Base-by-base conservation (phyloP, 2,113 vertebrate species). In the Labeo rohita region DNA sequence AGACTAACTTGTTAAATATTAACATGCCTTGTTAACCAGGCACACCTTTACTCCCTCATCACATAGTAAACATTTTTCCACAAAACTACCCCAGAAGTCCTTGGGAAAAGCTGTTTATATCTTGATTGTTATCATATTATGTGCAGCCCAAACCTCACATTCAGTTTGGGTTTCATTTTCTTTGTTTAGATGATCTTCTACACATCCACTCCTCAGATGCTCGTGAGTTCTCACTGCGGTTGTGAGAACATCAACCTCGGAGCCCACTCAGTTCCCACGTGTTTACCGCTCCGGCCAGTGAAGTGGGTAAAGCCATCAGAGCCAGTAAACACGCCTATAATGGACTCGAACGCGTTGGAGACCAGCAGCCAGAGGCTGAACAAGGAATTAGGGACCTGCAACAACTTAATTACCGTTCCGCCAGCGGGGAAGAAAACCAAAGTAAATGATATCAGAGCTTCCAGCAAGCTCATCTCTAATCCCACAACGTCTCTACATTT, bases 341-440 rank as follows among this genome's bases (percentile, higher is more conserved):
- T 85, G 80, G 81, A 43, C 56, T 61, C 18, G 6, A 59, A 89
- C 86, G 90, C 80, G 45, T 3, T 56, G 12, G 52, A 12, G 52
- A 43, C 83, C 65, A 28, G 87, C 84, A 89, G 87, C 91, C 91
- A 93, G 86, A 87, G 72, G 90, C 85, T 78, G 84, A 86, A 88
- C 77, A 77, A 80, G 63, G 88, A 59, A 88, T 88, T 84, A 88
- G 86, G 80, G 81, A 85, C 86, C 80, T 63, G 78, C 88, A 66
- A 89, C 79, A 74, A 86, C 80, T 89, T 87, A 84, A 92, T 87
- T 87, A 85, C 59, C 39, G 68, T 86, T 66, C 79, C 79, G 52
- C 49, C 80, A 47, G 50, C 2, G 28, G 59, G 61, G 72, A 66
- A 21, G 78, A 66, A 81, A 82, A 66, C 66, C 23, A 65, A 85